Evolutionary conservation across 2,113 vertebrate genomes (phyloP).

Genomic region (Willisornis vidua): DNA sequence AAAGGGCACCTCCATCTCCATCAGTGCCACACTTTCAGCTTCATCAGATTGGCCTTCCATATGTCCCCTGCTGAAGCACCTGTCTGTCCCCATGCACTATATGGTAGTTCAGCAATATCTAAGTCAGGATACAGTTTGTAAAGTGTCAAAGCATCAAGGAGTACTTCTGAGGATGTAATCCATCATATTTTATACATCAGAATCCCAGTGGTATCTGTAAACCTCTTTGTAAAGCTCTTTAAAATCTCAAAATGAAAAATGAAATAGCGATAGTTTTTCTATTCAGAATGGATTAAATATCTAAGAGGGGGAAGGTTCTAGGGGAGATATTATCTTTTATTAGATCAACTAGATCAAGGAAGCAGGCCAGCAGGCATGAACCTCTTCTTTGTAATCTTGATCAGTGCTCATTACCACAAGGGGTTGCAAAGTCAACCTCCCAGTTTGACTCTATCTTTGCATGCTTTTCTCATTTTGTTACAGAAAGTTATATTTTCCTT

Average conservation of each 20-base stretch:
- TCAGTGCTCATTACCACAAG: background rate
- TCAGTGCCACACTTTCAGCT: background rate
- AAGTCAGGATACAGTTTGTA: background rate
- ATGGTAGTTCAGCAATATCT: background rate
- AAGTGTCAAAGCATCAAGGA: background rate
- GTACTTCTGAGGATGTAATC: background rate
- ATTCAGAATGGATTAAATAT: background rate
- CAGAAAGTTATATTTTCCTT: background rate
- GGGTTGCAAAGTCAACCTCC: background rate
- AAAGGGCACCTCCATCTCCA: background rate
- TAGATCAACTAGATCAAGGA: slow-evolving; percentile 8
- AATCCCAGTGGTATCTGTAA: background rate
- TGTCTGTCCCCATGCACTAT: background rate
- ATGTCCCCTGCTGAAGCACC: background rate
- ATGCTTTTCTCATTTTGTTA: background rate
- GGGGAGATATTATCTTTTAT: background rate
- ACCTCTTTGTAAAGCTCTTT: background rate
- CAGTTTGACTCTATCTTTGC: background rate
- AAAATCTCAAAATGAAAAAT: slow-evolving; percentile 4
- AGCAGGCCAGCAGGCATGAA: background rate
- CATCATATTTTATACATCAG: background rate
- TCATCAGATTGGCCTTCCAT: background rate
- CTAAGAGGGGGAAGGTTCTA: background rate
- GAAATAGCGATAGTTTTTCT: background rate
- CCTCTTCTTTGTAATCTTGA: background rate